Evolutionary conservation across 2,888 invertebrate genomes (phyloP).

Genomic region (Scrobipalpa costella): DNA sequence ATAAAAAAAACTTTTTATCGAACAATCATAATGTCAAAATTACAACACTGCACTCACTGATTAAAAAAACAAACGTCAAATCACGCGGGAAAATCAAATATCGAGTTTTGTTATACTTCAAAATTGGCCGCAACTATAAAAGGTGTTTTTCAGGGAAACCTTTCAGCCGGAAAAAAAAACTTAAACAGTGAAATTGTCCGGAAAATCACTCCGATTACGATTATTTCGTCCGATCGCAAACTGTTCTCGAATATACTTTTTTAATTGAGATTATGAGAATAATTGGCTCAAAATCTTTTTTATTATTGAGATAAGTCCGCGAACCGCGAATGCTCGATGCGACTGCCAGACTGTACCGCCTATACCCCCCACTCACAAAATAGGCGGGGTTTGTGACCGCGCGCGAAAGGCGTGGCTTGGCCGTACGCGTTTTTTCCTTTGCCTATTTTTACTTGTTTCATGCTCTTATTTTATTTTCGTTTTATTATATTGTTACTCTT

Average conservation of each 20-base stretch:
- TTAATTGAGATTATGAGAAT: conserved; percentile 19
- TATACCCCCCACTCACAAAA: conserved; percentile 35
- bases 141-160: conserved; percentile 25
- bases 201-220: conserved; percentile 4
- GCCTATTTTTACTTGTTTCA: conserved; percentile 53
- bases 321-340: conserved; percentile 62
- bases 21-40: conserved; percentile 29
- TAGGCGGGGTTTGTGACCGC: conserved; percentile 48
- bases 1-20: conserved; percentile 30
- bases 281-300: conserved; percentile 22
- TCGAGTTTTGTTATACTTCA: not conserved
- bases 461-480: conserved; percentile 57
- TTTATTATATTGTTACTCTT: conserved; percentile 75
- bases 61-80: conserved; percentile 37
- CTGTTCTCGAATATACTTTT: conserved; percentile 5
- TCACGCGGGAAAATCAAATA: conserved; percentile 30
- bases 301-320: conserved; percentile 36
- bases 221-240: not conserved
- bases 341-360: conserved; percentile 74
- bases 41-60: conserved; percentile 34
- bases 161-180: conserved; percentile 14
- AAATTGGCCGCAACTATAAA: not conserved
- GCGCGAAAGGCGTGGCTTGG: conserved; percentile 51
- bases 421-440: conserved; percentile 50
- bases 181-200: conserved; percentile 22